Base-by-base conservation (phyloP, 2,113 vertebrate genomes). In the Zootoca vivipara region DNA sequence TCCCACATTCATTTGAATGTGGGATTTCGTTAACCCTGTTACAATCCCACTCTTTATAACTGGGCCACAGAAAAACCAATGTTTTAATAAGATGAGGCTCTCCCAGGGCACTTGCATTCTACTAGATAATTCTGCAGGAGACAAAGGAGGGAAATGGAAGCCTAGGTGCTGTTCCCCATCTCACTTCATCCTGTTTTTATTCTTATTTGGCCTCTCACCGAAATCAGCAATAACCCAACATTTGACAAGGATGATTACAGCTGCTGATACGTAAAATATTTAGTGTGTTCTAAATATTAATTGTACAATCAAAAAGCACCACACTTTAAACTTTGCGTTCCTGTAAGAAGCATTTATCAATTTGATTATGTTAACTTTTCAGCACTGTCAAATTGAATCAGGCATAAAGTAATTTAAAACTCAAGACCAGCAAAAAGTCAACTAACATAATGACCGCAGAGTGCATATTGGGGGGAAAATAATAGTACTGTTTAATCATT, bases 401-500 rank as follows among this genome's bases (percentile, higher is more conserved):
- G 10, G 8, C 22, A 77, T 67, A 46, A 88, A 77, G 26, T 62
- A 74, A 62, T 88, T 94, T 92, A 90, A 94, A 89, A 90, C 73
- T 80, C 79, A 85, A 90, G 87, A 88, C 88, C 93, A 93, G 82
- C 79, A 88, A 95, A 91, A 94, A 83, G 83, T 8, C 24, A 92
- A 65, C 8, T 92, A 90, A 88, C 18, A 20, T 62, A 78, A 83
- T 56, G 40, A 88, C 72, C 33, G 87, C 86, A 95, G 87, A 92
- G 92, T 91, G 94, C 84, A 96, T 85, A 96, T 89, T 85, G 94
- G 83, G 93, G 93, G 87, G 93, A 82, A 92, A 83, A 73, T 12
- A 10, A 52, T 52, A 52, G 20, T 79, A 94, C 33, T 87, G 10
- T 88, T 88, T 83, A 83, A 88, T 88, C 7, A 56, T 93, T 94